Evolutionary conservation across 1,140 invertebrate species (phyloP).

Genomic region (Lithobius niger): DNA sequence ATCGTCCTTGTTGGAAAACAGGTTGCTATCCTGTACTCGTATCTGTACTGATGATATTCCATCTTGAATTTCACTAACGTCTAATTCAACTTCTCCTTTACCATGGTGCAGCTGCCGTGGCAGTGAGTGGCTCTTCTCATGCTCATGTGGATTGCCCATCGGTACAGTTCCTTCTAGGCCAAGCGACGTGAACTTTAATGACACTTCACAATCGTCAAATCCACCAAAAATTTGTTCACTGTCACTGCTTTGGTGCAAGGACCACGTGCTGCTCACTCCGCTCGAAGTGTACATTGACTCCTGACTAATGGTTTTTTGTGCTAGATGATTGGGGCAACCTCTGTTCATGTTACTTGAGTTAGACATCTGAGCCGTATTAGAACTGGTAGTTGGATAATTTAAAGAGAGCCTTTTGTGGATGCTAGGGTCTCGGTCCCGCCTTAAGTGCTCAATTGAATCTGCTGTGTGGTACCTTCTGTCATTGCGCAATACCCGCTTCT

Average conservation of each 20-base stretch:
- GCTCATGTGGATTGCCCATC: constrained; percentile 3
- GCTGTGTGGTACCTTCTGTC: constrained; percentile 48
- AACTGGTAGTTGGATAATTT: constrained; percentile 34
- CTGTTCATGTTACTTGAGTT: constrained; percentile 1
- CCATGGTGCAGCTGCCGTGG: neutral
- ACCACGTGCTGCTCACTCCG: constrained; percentile 40
- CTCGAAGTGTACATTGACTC: constrained; percentile 39
- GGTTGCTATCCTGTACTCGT: constrained; percentile 23
- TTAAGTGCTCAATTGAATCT: constrained; percentile 49
- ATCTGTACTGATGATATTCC: constrained; percentile 38
- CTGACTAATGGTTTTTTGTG: constrained; percentile 24
- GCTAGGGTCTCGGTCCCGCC: constrained; percentile 37
- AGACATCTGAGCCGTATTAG: constrained; percentile 6
- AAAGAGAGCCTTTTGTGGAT: constrained; percentile 52
- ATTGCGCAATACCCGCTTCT: constrained; percentile 37
- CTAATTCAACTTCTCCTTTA: constrained; percentile 17
- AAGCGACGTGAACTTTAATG: too few species aligned
- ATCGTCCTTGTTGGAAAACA: constrained; percentile 25
- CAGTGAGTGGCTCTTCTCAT: neutral
- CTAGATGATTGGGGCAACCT: constrained; percentile 16
- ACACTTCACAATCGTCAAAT: too few species aligned
- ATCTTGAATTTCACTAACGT: constrained; percentile 27
- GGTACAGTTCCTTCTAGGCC: too few species aligned
- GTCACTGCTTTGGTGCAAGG: constrained; percentile 25
- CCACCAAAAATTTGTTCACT: too few species aligned